Percentiles rank a stretch among this genome's conserved stretches.
Evolutionary conservation across 1,140 invertebrate genomes (phyloP).

Genomic region (Tetranychus urticae): DNA sequence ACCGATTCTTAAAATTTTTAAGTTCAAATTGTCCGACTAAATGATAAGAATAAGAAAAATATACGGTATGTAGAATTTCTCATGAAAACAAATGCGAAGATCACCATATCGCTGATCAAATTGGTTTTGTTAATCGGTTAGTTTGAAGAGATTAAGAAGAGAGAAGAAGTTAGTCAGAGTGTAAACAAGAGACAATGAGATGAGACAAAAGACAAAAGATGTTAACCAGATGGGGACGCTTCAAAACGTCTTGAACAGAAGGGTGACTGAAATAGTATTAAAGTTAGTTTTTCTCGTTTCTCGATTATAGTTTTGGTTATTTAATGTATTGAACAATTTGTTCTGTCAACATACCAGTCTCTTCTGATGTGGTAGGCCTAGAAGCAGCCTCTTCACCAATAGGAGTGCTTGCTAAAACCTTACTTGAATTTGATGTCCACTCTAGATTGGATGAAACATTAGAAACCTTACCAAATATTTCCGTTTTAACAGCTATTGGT

Average conservation of each 20-base stretch:
- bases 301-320: too few relatives aligned
- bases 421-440: constrained; percentile 86
- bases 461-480: constrained; percentile 70
- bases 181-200: neutral
- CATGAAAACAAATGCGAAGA: neutral
- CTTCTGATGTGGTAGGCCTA: constrained; percentile 59
- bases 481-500: constrained; percentile 74
- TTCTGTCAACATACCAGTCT: constrained; percentile 68
- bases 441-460: constrained; percentile 27
- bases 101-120: neutral
- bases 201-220: neutral
- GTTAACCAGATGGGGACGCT: neutral
- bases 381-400: constrained; percentile 62
- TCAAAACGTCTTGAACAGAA: neutral
- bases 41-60: neutral
- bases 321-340: neutral
- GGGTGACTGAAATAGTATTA: constrained; percentile 3
- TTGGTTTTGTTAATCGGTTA: neutral
- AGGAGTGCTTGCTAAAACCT: constrained; percentile 73
- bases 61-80: neutral
- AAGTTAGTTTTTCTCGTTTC: too few relatives aligned
- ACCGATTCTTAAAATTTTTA: too few relatives aligned
- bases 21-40: too few relatives aligned
- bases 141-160: neutral
- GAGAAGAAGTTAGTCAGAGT: constrained; percentile 4